Percentiles rank a stretch among this genome's conserved stretches.
These are phyloP conservation scores for Dasyurus viverrinus DNA, from an alignment of 2,113 vertebrate species.

Conservation along the genomic window DNA sequence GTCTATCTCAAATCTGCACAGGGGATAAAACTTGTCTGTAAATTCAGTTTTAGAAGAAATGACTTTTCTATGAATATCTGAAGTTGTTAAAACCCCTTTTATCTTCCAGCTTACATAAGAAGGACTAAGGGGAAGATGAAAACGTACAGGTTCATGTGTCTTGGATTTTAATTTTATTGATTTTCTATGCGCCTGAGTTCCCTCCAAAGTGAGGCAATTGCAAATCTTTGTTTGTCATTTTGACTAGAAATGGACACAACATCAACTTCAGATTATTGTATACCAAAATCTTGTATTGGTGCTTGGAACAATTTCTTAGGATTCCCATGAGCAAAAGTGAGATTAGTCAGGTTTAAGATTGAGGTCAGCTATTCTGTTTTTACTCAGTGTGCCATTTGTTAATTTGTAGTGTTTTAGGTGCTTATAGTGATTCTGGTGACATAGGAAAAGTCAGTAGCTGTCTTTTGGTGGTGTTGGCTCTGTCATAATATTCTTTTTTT, in stretches of 20 bases:
- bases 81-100: background rate
- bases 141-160: background rate
- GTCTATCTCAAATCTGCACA: background rate
- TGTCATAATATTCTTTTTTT: background rate
- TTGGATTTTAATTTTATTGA: background rate
- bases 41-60: background rate
- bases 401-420: background rate
- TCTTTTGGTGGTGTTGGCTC: background rate
- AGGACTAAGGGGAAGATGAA: background rate
- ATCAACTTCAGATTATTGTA: background rate
- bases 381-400: background rate
- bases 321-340: background rate
- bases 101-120: background rate
- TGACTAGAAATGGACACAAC: background rate
- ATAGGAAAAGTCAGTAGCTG: background rate
- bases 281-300: background rate
- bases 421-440: background rate
- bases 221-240: background rate
- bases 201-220: background rate
- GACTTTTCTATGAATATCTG: background rate
- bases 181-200: background rate
- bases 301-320: background rate
- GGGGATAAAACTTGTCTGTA: background rate
- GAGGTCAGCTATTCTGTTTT: background rate
- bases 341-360: background rate